Conservation (phyloP, 2,113 vertebrate genomes). For the Excalfactoria chinensis region DNA sequence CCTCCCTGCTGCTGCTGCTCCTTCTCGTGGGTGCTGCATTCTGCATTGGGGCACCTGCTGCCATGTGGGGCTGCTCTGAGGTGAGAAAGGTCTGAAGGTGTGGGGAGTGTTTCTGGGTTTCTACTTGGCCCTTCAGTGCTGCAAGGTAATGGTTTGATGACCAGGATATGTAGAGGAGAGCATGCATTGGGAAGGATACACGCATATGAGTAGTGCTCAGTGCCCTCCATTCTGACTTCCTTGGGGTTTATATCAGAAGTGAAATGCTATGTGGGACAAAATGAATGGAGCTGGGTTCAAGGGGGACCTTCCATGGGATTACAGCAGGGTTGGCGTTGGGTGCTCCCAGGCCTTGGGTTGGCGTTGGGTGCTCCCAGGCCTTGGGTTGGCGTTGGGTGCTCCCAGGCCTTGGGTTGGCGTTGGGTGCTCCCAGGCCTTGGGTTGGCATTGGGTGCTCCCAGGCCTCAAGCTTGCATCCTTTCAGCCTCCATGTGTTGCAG, state of each 20-base stretch:
- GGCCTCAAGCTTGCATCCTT: accelerated
- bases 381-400: neutral
- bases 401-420: neutral
- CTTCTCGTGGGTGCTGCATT: neutral
- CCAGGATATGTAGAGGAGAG: accelerated
- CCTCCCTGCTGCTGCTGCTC: neutral
- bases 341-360: neutral
- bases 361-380: neutral
- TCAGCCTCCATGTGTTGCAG: accelerated
- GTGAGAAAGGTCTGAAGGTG: neutral
- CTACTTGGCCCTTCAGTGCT: accelerated
- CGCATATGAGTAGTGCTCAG: neutral
- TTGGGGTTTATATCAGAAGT: accelerated
- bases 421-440: neutral
- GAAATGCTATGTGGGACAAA: accelerated
- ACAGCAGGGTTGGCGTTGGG: accelerated
- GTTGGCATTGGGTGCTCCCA: neutral
- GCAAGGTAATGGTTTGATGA: neutral
- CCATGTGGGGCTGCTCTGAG: accelerated
- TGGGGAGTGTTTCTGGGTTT: neutral
- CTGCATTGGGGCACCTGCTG: neutral
- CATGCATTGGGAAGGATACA: neutral
- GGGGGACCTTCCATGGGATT: neutral
- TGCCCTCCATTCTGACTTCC: neutral
- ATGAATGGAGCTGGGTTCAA: neutral